A percentile compares a stretch with the other conserved stretches of the same genome.
phyloP scores from a whole-genome alignment of 1,140 invertebrate species.

The Periplaneta americana region DNA sequence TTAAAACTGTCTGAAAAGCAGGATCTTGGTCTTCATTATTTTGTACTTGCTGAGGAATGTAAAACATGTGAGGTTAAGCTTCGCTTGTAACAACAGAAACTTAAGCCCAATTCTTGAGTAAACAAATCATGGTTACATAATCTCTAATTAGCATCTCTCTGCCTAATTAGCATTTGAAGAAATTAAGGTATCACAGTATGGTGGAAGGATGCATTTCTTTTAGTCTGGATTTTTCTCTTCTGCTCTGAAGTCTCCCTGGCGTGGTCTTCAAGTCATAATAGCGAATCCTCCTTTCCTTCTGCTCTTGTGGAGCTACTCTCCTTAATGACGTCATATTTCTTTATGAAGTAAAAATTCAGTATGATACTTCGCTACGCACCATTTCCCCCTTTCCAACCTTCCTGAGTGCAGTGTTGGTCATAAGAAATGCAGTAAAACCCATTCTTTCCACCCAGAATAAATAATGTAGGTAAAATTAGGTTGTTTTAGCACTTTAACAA shows the following conservation, averaged over 20 bases:
- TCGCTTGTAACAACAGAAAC: no score
- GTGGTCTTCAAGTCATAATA: conserved; percentile 2
- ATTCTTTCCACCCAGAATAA: no score
- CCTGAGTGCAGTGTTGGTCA: neutral
- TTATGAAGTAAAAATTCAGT: conserved; percentile 11
- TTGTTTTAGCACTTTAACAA: no score
- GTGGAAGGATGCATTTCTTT: neutral
- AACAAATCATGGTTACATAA: neutral
- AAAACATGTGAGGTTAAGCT: no score
- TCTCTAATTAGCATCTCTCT: neutral
- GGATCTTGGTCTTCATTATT: no score
- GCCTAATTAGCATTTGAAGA: neutral
- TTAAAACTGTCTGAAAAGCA: no score
- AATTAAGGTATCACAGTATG: neutral
- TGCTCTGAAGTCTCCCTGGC: no score
- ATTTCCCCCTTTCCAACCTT: neutral
- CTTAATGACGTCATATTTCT: conserved; percentile 8
- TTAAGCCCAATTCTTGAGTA: no score
- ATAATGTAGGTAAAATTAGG: no score
- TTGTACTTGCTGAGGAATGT: no score
- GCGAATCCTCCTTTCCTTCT: neutral
- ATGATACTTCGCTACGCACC: conserved; percentile 7
- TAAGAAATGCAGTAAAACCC: neutral
- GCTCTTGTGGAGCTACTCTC: neutral
- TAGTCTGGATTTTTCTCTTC: neutral